A percentile compares a stretch with the other conserved stretches of the same genome.
phyloP scores from a whole-genome alignment of 2,113 vertebrate genomes.

The Xenopus borealis region DNA sequence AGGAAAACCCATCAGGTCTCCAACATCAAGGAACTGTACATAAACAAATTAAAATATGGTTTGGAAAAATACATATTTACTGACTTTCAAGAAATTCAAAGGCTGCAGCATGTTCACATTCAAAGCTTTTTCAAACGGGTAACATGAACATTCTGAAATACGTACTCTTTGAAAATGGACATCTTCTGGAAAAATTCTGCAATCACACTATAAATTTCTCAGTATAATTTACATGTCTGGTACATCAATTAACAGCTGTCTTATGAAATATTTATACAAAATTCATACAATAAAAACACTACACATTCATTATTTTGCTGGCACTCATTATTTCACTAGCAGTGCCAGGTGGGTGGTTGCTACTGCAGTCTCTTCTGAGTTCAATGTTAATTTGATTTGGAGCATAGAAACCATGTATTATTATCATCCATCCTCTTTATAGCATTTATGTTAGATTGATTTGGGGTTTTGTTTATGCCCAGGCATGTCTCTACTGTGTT shows the following conservation, averaged over 20 bases:
- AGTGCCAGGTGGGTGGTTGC: neutral
- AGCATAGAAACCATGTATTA: no score
- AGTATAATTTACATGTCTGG: constrained; percentile 1
- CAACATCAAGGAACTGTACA: no score
- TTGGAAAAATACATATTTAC: no score
- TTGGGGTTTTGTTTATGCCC: no score
- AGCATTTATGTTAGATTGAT: no score
- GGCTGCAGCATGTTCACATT: no score
- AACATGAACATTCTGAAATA: neutral
- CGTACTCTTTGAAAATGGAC: neutral
- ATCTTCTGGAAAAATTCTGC: neutral
- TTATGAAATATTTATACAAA: constrained; percentile 1
- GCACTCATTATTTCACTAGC: neutral
- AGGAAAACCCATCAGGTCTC: no score
- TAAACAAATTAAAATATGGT: no score
- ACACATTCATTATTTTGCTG: constrained; percentile 1
- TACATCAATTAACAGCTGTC: constrained; percentile 1
- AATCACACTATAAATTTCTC: neutral
- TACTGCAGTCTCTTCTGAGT: neutral
- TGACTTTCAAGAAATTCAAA: no score
- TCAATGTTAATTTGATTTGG: neutral
- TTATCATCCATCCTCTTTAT: no score
- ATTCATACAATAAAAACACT: constrained; percentile 4
- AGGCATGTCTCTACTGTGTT: no score
- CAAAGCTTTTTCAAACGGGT: no score